Conservation (phyloP, 2,888 invertebrate genomes). For the Antheraea yamamai region DNA sequence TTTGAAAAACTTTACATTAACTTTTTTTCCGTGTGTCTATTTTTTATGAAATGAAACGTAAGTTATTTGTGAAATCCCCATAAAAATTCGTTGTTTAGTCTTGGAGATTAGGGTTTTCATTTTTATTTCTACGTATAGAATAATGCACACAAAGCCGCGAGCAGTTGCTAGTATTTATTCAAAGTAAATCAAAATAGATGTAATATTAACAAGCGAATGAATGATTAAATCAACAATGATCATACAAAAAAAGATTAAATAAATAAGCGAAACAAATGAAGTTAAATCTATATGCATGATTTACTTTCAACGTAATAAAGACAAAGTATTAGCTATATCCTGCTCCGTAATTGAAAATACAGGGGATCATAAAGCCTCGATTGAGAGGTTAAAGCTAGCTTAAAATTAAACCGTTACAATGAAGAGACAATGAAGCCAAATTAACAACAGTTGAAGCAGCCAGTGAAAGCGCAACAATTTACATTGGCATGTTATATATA, state of each 20-base stretch:
- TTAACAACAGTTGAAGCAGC: not conserved
- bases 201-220: no score
- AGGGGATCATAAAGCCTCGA: not conserved
- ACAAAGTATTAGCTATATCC: not conserved
- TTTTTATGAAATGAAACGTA: no score
- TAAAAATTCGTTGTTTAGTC: no score
- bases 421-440: not conserved
- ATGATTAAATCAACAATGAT: no score
- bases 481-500: not conserved
- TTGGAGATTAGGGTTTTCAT: no score
- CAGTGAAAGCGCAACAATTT: not conserved
- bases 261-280: not conserved
- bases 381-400: not conserved
- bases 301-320: not conserved
- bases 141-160: no score
- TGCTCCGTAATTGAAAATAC: not conserved
- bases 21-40: no score
- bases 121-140: no score
- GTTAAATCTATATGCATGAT: not conserved
- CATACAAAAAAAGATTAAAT: not conserved
- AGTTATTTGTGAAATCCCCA: no score
- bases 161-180: no score
- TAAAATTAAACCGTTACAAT: not conserved
- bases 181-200: no score
- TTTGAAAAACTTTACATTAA: no score